A percentile compares a stretch with the other conserved stretches of the same genome.
Conservation (phyloP, 1,140 invertebrate species). For the Cataglyphis hispanica region DNA sequence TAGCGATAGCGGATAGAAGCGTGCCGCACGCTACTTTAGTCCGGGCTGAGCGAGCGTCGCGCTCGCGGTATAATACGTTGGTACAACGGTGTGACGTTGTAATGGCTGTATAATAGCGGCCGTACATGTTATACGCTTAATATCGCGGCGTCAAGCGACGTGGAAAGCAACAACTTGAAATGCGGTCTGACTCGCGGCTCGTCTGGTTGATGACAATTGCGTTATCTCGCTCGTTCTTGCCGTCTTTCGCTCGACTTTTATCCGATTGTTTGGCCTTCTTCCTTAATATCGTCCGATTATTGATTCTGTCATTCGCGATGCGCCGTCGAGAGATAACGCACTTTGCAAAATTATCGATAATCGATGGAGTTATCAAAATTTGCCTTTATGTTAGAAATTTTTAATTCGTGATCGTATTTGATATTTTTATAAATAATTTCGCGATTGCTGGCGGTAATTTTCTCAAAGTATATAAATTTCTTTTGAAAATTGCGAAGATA, state of each 20-base stretch:
- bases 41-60: constrained; percentile 38
- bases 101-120: constrained; percentile 79
- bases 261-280: neutral
- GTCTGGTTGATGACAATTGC: neutral
- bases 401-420: neutral
- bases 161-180: constrained; percentile 73
- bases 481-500: neutral
- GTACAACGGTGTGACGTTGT: constrained; percentile 76
- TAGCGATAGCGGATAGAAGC: constrained; percentile 72
- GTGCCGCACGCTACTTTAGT: constrained; percentile 78
- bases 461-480: neutral
- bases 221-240: neutral
- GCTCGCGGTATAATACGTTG: constrained; percentile 61
- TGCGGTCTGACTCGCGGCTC: constrained; percentile 52
- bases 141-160: constrained; percentile 70
- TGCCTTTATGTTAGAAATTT: neutral
- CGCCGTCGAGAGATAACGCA: neutral
- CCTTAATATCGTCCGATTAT: neutral
- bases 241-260: neutral
- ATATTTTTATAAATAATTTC: constrained; percentile 1
- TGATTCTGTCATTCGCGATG: neutral
- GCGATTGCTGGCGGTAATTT: neutral
- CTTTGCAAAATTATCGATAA: neutral
- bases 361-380: neutral
- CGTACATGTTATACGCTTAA: constrained; percentile 73